Percentiles rank a stretch among this genome's conserved stretches.
Conservation (phyloP, 35 echinoderm and acorn worm species). For the Lytechinus pictus region DNA sequence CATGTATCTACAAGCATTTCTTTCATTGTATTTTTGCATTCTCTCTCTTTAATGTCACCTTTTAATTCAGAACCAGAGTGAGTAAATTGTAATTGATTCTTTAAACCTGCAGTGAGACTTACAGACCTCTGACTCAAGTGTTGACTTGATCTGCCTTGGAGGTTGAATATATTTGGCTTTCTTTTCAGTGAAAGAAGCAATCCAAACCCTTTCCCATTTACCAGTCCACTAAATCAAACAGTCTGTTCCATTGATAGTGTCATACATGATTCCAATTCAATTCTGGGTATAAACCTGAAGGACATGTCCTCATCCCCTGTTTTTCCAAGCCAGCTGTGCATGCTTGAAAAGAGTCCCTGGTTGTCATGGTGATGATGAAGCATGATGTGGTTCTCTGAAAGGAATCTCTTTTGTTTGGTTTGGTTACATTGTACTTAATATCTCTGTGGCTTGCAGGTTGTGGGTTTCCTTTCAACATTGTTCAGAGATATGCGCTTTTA, state of each 20-base stretch:
- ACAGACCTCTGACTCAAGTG: background rate
- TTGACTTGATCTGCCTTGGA: background rate
- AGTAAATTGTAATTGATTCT: background rate
- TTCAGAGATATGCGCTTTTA: background rate
- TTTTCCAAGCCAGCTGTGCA: background rate
- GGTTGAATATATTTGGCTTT: background rate
- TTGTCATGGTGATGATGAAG: background rate
- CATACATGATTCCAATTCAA: background rate
- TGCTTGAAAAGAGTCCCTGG: background rate
- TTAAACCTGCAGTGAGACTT: background rate
- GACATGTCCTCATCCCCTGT: background rate
- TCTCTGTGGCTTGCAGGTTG: background rate
- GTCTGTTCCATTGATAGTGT: background rate
- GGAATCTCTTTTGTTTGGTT: background rate
- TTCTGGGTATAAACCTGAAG: background rate
- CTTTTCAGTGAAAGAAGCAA: background rate
- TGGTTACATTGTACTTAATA: background rate
- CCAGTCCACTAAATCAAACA: background rate
- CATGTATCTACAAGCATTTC: too few relatives aligned
- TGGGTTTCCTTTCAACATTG: background rate
- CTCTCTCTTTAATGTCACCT: background rate
- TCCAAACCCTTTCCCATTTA: background rate
- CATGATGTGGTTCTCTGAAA: background rate
- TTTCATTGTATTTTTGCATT: background rate
- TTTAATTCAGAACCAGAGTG: background rate